Conservation (phyloP, 2,113 vertebrate species). For the Lepisosteus osseus region DNA sequence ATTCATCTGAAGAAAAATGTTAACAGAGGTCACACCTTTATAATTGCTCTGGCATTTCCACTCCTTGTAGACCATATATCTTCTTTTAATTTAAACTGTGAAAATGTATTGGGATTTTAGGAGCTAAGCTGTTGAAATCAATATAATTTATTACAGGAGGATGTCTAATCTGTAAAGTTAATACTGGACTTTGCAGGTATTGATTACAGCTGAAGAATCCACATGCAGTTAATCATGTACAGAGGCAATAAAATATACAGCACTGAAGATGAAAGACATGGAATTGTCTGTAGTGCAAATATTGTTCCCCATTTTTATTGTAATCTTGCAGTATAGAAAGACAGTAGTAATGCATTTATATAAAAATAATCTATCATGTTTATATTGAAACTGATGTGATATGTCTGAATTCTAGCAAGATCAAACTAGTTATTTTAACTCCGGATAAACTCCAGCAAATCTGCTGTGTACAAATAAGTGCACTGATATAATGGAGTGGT, state of each 20-base stretch:
- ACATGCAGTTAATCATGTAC: slow-evolving; percentile 67
- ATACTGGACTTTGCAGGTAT: slow-evolving; percentile 68
- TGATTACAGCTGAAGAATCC: slow-evolving; percentile 71
- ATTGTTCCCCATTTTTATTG: slow-evolving; percentile 40
- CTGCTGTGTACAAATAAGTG: slow-evolving; percentile 16
- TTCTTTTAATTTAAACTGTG: slow-evolving; percentile 74
- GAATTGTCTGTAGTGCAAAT: slow-evolving; percentile 50
- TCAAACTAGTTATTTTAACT: slow-evolving; percentile 30
- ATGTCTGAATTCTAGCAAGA: slow-evolving; percentile 36
- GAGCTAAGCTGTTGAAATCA: slow-evolving; percentile 67
- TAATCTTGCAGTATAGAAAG: slow-evolving; percentile 23
- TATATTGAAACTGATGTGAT: slow-evolving; percentile 36
- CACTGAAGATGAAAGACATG: slow-evolving; percentile 52
- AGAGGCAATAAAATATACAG: slow-evolving; percentile 57
- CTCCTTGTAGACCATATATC: slow-evolving; percentile 56
- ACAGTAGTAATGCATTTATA: slow-evolving; percentile 30
- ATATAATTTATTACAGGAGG: slow-evolving; percentile 78
- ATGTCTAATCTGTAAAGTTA: slow-evolving; percentile 72
- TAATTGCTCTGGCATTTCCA: slow-evolving; percentile 52
- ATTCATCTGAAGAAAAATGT: slow-evolving; percentile 46
- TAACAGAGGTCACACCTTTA: slow-evolving; percentile 50
- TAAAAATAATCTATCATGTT: slow-evolving; percentile 31
- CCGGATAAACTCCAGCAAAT: slow-evolving; percentile 11
- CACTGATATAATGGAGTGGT: neutral
- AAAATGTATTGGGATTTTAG: slow-evolving; percentile 59